phyloP scores from a whole-genome alignment of 2,888 invertebrate species.

The Griposia aprilina region DNA sequence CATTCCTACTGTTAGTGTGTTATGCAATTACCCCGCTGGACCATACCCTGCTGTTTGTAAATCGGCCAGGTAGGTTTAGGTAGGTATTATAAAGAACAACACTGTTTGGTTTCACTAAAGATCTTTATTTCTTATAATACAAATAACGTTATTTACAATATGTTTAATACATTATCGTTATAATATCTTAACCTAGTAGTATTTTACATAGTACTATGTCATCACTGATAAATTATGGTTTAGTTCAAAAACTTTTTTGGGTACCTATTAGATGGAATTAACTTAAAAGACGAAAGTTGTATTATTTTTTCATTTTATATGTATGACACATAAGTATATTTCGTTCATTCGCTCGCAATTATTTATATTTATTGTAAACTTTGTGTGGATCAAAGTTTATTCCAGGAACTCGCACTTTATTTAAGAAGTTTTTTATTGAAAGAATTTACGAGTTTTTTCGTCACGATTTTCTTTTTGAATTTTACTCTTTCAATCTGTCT shows the following conservation, averaged over 20 bases:
- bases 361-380: neutral
- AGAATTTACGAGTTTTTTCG: neutral
- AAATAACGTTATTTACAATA: constrained; percentile 89
- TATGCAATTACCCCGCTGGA: no score
- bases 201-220: constrained; percentile 67
- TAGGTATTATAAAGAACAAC: constrained; percentile 13
- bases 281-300: constrained; percentile 7
- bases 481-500: neutral
- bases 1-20: no score
- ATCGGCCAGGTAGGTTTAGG: neutral
- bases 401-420: neutral
- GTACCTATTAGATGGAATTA: constrained; percentile 7
- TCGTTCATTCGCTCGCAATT: constrained; percentile 13
- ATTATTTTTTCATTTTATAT: constrained; percentile 4
- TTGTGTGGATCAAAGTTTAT: neutral
- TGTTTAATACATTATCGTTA: constrained; percentile 77
- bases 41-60: neutral
- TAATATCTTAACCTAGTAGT: constrained; percentile 72
- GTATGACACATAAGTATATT: neutral
- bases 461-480: neutral
- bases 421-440: neutral
- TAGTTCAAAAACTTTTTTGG: constrained; percentile 40
- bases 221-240: constrained; percentile 59
- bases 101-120: constrained; percentile 84
- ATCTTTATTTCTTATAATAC: constrained; percentile 89